Base-by-base conservation (phyloP, 2,113 vertebrate genomes). In the Pithys albifrons region DNA sequence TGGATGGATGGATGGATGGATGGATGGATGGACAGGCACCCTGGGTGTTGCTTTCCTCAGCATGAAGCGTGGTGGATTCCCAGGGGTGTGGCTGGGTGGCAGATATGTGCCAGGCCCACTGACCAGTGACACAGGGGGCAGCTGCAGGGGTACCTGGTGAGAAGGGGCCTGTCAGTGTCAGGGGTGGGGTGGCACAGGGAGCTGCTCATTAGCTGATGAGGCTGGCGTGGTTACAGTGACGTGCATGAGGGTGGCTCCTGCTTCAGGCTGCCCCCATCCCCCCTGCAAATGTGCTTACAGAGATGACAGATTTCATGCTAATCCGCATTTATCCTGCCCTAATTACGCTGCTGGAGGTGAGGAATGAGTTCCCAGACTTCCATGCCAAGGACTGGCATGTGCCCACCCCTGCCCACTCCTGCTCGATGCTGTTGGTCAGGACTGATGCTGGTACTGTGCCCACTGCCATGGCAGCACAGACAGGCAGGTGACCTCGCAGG, bases 241-340 rank as follows among this genome's bases (percentile, higher is more conserved):
- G 2, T 11, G 17, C 2, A 0, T 59, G 78, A 93, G 69, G 62
- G 85, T 13, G 28, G 72, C 11, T 51, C 62, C 57, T 28, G 39
- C 82, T 64, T 86, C 45, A 31, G 25, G 35, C 84, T 87, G 33
- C 7, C 27, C 55, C 70, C 59, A 49, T 74, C 9, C 12, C 6
- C 43, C 55, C 51, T 4, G 1, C 2, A 16, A 78, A 84, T 70
- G 72, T 52, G 76, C 65, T 66, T 11, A 73, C 10, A 3, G 84
- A 89, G 84, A 89, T 94, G 94, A 93, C 94, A 95, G 91, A 92
- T 91, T 95, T 96, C 84, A 85, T 35, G 52, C 70, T 94, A 94
- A 95, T 76, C 39, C 7, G 1, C 81, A 79, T 91, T 95, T 95
- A 83, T 95, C 94, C 95, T 94, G 89, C 93, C 91, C 93, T 96